A percentile compares a stretch with the other conserved stretches of the same genome.
phyloP scores from a whole-genome alignment of 2,113 vertebrate genomes.

The human region GRCh38 chr6:55682001-55682500 shows the following conservation, averaged over 20 bases:
- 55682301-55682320: not conserved
- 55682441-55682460: no score
- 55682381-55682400: no score
- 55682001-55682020: not conserved
- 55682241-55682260: not conserved
- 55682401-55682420: no score
- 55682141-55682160: not conserved
- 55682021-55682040: not conserved
- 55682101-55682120: no score
- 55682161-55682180: no score
- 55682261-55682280: not conserved
- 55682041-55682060: not conserved
- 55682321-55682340: not conserved
- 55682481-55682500: no score
- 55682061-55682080: not conserved
- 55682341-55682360: no score
- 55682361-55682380: no score
- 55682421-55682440: no score
- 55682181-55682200: not conserved
- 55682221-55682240: not conserved
- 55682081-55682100: no score
- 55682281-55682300: not conserved
- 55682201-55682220: not conserved
- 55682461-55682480: no score
- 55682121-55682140: no score